Evolutionary conservation across 2,888 invertebrate genomes (phyloP), one percentile per base, ranked within the genome.

Genomic region (Cosmia pyralina): DNA sequence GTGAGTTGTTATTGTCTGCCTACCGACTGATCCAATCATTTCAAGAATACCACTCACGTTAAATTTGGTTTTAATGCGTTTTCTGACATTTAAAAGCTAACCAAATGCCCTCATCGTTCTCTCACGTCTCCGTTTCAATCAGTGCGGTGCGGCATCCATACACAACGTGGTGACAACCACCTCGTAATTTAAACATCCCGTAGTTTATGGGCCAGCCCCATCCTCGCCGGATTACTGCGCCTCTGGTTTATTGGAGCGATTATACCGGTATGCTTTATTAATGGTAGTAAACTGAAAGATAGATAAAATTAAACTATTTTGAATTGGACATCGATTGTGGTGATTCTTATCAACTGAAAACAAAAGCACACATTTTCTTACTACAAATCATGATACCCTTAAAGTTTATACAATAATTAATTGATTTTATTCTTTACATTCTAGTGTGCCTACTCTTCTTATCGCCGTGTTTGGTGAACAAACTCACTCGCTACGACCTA

Each of bases 141-240:
- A 67, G 67, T 48, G 69, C 48, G 55, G 15, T 7, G 63, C 62
- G 65, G 58, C 82, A 67, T 64, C 59, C 77, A 62, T 62, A 69
- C 34, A 52, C 2, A 34, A 34, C 22, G 34, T 15, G 13, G 19
- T 13, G 64, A n/a, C 44, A 46, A 50, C n/a, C n/a, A n/a, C n/a
- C n/a, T n/a, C n/a, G n/a, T n/a, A n/a, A n/a, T n/a, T n/a, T n/a
- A n/a, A n/a, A n/a, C 53, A 53, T 13, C 44, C 22, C 79, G n/a
- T 74, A 55, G 62, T 52, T 79, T 79, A 74, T 74, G 44, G 50
- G 60, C 7, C 6, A 19, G 22, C 19, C 57, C 48, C 34, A 0
- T 62, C 28, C 50, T 53, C 8, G 28, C 57, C 10, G 46, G 50
- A 69, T 63, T 46, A 48, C 60, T 15, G 13, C 0, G 46, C 19